Conservation (phyloP, 2,113 vertebrate genomes). For the Xenus cinereus region DNA sequence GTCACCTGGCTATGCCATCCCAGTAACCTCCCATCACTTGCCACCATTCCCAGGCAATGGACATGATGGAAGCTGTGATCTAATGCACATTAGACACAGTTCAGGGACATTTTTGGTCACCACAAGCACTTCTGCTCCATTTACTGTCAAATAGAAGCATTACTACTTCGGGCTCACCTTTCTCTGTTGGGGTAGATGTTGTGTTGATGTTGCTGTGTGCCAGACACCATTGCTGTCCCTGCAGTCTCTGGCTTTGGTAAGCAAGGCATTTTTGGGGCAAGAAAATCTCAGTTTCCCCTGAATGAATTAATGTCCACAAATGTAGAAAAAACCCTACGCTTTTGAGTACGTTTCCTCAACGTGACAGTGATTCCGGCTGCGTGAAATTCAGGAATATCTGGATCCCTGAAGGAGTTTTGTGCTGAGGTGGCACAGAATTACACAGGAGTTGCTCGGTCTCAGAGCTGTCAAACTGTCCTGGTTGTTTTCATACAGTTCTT, state of each 20-base stretch:
- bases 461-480: neutral
- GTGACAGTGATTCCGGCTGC: neutral
- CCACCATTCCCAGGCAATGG: neutral
- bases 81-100: neutral
- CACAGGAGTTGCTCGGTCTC: neutral
- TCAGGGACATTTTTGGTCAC: neutral
- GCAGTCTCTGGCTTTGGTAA: neutral
- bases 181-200: neutral
- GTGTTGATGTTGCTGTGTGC: neutral
- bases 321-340: neutral
- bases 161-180: neutral
- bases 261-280: neutral
- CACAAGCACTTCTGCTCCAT: neutral
- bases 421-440: neutral
- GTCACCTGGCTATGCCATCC: neutral
- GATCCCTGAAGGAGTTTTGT: neutral
- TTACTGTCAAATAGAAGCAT: neutral
- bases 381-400: neutral
- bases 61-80: neutral
- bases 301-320: neutral
- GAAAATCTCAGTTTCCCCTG: neutral
- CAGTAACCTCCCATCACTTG: neutral
- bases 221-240: neutral
- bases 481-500: neutral
- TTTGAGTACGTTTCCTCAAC: neutral